These are phyloP conservation scores for Drosophila guanche DNA, from an alignment of 1,140 invertebrate species.

Conservation along the genomic window DNA sequence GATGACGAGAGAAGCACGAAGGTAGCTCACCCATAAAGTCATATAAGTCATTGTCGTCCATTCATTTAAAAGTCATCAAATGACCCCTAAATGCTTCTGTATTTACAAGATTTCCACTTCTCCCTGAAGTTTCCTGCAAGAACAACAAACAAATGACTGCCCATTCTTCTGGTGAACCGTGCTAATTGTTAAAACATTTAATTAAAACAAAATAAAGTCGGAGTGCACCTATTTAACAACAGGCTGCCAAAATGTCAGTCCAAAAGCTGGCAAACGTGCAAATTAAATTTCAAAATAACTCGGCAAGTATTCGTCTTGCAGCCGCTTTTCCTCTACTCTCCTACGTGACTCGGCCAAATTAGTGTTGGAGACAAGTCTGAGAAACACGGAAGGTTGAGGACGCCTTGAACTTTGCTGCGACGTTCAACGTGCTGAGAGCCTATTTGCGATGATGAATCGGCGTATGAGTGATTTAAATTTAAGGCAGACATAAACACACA, in stretches of 20 bases:
- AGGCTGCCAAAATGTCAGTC: conserved; percentile 5
- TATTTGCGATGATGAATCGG: conserved; percentile 52
- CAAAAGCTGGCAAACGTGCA: conserved; percentile 39
- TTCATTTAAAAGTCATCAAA: conserved; percentile 59
- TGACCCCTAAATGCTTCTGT: background rate
- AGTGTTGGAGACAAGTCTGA: background rate
- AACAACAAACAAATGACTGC: too few relatives aligned
- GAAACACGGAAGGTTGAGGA: conserved; percentile 24
- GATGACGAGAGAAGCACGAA: conserved; percentile 50
- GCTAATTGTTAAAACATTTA: conserved; percentile 73
- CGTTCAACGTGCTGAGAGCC: conserved; percentile 22
- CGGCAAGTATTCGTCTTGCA: conserved; percentile 58
- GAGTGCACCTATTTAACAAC: conserved; percentile 5
- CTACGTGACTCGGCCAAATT: conserved; percentile 69
- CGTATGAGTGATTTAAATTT: conserved; percentile 77
- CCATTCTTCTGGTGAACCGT: background rate
- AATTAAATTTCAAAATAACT: conserved; percentile 66
- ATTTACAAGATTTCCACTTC: too few relatives aligned
- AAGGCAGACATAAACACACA: conserved; percentile 54
- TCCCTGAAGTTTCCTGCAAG: too few relatives aligned
- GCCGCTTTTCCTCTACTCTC: conserved; percentile 36
- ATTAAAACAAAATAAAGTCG: conserved; percentile 39
- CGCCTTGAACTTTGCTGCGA: conserved; percentile 61
- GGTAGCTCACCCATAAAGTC: conserved; percentile 9
- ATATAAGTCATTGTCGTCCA: conserved; percentile 25